Evolutionary conservation across 2,888 invertebrate species (phyloP).

Genomic region (Rhopalosiphum nymphaeae): DNA sequence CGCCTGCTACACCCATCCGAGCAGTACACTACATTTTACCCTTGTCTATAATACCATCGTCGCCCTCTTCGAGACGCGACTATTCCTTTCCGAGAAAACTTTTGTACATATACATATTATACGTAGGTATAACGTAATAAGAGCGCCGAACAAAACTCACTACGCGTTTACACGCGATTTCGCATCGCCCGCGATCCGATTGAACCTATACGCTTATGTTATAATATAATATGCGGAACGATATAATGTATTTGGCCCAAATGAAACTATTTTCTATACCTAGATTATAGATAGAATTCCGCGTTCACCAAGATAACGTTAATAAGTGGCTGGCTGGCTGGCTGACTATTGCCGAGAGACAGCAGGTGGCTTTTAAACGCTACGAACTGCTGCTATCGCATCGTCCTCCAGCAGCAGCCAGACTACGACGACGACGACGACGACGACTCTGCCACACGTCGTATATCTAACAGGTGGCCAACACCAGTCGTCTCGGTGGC

Average conservation of each 20-base stretch:
- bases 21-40: slow-evolving; percentile 67
- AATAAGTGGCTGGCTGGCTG: not conserved
- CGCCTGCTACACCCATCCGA: slow-evolving; percentile 70
- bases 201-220: not conserved
- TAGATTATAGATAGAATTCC: not conserved
- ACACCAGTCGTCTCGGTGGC: slow-evolving; percentile 62
- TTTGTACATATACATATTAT: not conserved
- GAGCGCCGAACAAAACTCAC: not conserved
- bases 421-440: slow-evolving; percentile 12
- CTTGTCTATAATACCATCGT: slow-evolving; percentile 32
- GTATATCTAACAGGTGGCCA: slow-evolving; percentile 57
- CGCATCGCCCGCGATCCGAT: not conserved
- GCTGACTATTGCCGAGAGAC: not conserved
- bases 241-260: not conserved
- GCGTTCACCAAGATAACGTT: slow-evolving; percentile 16
- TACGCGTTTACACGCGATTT: not conserved
- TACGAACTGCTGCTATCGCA: slow-evolving; percentile 37
- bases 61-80: slow-evolving; percentile 22
- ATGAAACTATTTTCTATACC: not conserved
- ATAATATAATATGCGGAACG: too few species aligned
- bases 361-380: slow-evolving; percentile 54
- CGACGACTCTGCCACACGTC: not conserved
- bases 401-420: slow-evolving; percentile 47
- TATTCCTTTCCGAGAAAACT: slow-evolving; percentile 21
- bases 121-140: not conserved